Base-by-base conservation (phyloP, 1,140 invertebrate species). In the Caerostris extrusa region DNA sequence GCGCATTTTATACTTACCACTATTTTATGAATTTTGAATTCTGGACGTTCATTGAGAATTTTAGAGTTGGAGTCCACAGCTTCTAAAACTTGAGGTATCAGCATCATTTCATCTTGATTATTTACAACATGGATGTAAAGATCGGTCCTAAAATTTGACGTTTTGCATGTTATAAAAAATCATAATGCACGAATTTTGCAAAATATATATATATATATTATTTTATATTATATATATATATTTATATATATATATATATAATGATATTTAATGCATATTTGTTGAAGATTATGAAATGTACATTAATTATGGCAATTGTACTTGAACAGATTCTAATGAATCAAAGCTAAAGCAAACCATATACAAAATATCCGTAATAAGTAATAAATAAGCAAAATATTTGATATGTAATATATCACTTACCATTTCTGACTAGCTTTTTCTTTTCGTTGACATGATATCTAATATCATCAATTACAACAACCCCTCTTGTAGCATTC, bases 101-200 rank as follows among this genome's bases (percentile, higher is more conserved):
- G 97, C 7, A 98, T 96, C 86, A 98, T 98, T 58, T 97, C 97
- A 95, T 97, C 97, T 94, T 96, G 96, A 3, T 97, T 97, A 95
- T 98, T 97, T 0, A 98, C 98, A 0, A 98, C 98, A 95, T 98
- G 97, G 90, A 99, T 97, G 95, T 98, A 98, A 96, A 99, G 97
- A 95, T 98, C 98, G 95, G 98, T 98, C 98, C 98, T 98, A 95
- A 57, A 96, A 95, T 85, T 77, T 55, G 57, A 61, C 17, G 56
- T 92, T 53, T 34, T 53, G 56, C 3, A 57, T 17, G n/a, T 57
- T 71, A 4, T 34, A 34, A 34, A 34, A 34, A 34, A 34, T 34
- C 34, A 34, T 34, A 34, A 34, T 34, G 0, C 34, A 34, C 2
- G 34, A 34, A 34, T 34, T 34, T 34, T 34, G 2, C 0, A 0